phyloP scores from a whole-genome alignment of 2,888 invertebrate genomes.

The Dinocampus coccinellae region DNA sequence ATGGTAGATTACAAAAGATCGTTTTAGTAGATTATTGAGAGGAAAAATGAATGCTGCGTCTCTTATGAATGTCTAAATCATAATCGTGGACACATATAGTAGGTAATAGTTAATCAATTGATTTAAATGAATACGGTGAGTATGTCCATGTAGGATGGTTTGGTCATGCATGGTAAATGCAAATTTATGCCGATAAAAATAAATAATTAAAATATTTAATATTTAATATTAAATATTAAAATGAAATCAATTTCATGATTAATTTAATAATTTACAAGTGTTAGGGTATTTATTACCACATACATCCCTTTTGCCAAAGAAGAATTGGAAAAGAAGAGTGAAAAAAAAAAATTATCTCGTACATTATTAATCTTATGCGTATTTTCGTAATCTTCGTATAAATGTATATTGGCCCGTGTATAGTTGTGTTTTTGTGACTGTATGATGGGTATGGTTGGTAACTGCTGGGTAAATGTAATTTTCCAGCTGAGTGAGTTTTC shows the following conservation, averaged over 20 bases:
- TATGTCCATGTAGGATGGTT: background rate
- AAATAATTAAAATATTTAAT: background rate
- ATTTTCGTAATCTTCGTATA: background rate
- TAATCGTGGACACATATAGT: slow-evolving; percentile 3
- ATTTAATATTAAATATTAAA: no score
- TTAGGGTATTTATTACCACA: no score
- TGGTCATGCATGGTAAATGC: background rate
- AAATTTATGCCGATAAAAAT: background rate
- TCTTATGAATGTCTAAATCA: slow-evolving; percentile 14
- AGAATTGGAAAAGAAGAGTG: no score
- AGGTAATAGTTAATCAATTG: no score
- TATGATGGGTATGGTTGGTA: slow-evolving; percentile 21
- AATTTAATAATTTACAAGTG: no score
- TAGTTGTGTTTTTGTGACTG: background rate
- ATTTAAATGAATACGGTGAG: background rate
- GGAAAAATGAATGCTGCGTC: slow-evolving; percentile 32
- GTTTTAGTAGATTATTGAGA: slow-evolving; percentile 52
- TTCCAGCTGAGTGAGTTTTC: slow-evolving; percentile 37
- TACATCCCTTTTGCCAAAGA: no score
- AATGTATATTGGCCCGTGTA: background rate
- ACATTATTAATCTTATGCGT: no score
- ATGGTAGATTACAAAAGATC: slow-evolving; percentile 50
- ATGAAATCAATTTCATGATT: no score
- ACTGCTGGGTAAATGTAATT: slow-evolving; percentile 38
- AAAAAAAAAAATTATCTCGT: background rate